Conservation (phyloP, 2,888 invertebrate genomes). For the Lingula anatina region DNA sequence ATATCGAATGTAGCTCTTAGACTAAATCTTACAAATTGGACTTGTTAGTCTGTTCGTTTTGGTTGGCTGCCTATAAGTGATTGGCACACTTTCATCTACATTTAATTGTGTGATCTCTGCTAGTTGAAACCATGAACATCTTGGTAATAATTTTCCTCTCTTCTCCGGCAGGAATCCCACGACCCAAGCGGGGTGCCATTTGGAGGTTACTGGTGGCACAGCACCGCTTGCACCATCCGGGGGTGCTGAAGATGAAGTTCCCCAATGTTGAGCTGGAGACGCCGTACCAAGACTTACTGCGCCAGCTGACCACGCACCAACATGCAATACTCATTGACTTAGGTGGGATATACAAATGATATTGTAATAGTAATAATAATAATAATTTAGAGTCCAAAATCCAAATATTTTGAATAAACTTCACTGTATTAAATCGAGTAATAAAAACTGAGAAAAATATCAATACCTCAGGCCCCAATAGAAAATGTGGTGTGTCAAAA, state of each 20-base stretch:
- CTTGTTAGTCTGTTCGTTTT: too few relatives aligned
- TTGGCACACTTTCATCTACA: too few relatives aligned
- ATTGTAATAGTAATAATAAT: neutral
- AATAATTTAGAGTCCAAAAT: neutral
- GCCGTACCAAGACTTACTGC: conserved; percentile 73
- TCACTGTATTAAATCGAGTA: too few relatives aligned
- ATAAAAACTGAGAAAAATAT: too few relatives aligned
- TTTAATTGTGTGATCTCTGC: too few relatives aligned
- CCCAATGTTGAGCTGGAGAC: conserved; percentile 44
- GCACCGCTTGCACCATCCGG: conserved; percentile 52
- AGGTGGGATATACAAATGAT: conserved; percentile 56
- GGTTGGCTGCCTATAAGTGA: too few relatives aligned
- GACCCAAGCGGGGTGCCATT: conserved; percentile 77
- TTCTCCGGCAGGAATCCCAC: conserved; percentile 69
- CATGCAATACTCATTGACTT: conserved; percentile 94
- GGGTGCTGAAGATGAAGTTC: conserved; percentile 51
- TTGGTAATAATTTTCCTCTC: too few relatives aligned
- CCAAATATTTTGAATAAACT: neutral
- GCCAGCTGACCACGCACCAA: conserved; percentile 87
- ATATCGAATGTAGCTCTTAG: too few relatives aligned
- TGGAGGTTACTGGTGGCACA: conserved; percentile 90
- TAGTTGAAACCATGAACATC: too few relatives aligned
- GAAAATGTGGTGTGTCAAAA: too few relatives aligned
- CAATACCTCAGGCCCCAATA: too few relatives aligned
- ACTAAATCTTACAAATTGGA: too few relatives aligned